A percentile compares a stretch with the other conserved stretches of the same genome.
Conservation (phyloP, 1,140 invertebrate species). For the Vanessa atalanta region DNA sequence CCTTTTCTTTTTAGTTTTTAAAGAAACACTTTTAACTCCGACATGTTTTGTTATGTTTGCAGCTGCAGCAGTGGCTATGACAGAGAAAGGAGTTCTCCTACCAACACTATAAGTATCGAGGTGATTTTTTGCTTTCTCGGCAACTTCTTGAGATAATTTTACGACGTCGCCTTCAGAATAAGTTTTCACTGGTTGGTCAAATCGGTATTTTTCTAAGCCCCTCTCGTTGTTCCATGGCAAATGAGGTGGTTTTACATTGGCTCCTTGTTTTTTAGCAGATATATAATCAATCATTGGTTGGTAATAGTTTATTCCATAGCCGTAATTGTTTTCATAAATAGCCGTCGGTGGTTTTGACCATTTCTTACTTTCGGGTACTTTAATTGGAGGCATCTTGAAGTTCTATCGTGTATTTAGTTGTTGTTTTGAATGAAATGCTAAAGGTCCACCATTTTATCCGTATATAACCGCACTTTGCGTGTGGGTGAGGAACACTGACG, state of each 20-base stretch:
- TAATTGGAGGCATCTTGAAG: constrained; percentile 64
- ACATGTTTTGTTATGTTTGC: constrained; percentile 85
- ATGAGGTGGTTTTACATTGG: constrained; percentile 81
- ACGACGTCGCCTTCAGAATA: constrained; percentile 85
- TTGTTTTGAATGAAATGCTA: constrained; percentile 16
- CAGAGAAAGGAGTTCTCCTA: constrained; percentile 85
- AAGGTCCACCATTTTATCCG: constrained; percentile 23
- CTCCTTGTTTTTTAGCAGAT: constrained; percentile 81
- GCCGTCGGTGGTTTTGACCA: constrained; percentile 83
- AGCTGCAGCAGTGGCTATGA: constrained; percentile 84
- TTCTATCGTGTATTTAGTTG: not conserved
- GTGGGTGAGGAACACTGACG: constrained; percentile 50
- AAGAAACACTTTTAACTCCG: constrained; percentile 80
- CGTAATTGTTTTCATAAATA: constrained; percentile 90
- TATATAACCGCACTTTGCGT: constrained; percentile 53
- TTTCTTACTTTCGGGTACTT: constrained; percentile 66
- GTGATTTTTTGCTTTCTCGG: constrained; percentile 85
- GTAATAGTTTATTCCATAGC: constrained; percentile 89
- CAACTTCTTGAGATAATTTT: constrained; percentile 83
- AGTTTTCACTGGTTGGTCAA: constrained; percentile 80
- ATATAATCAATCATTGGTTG: constrained; percentile 92
- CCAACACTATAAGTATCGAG: constrained; percentile 82
- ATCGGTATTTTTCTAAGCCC: constrained; percentile 82
- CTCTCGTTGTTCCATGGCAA: constrained; percentile 88
- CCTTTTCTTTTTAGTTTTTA: constrained; percentile 78